Evolutionary conservation across 1,140 invertebrate species (phyloP), one percentile per base, ranked within the genome.

Genomic region (Mya arenaria): DNA sequence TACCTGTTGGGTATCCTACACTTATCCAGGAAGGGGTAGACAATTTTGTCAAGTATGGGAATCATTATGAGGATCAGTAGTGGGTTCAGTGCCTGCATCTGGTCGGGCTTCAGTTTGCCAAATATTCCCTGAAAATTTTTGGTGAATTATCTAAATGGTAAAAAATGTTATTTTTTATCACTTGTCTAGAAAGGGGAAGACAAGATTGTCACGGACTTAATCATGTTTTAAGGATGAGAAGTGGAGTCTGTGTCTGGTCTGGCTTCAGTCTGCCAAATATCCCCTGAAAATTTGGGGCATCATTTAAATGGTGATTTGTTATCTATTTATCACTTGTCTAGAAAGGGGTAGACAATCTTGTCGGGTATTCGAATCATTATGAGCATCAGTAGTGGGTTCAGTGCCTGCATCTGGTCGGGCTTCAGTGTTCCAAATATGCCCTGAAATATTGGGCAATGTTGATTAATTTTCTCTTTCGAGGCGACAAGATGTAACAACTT

Each of bases 281-380:
- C n/a, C n/a, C n/a, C n/a, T n/a, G n/a, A n/a, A n/a, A n/a, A 48
- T n/a, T n/a, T n/a, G n/a, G n/a, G n/a, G n/a, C n/a, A n/a, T n/a
- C n/a, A n/a, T n/a, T n/a, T n/a, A n/a, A n/a, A n/a, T n/a, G n/a
- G n/a, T n/a, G n/a, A 90, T 90, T 88, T 91, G 71, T 88, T 90
- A 4, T 96, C 93, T 13, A 94, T 81, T 52, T 88, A 90, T 68
- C 93, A 92, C 82, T 93, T 93, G 37, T 87, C 90, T 17, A 94
- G 83, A 8, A 92, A 82, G n/a, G 94, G 94, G 91, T 97, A 97
- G n/a, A 97, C 83, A 1, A 93, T 36, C 48, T 91, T 95, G 86
- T 98, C 96, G 89, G 98, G 98, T 0, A 99, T 62, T 0, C 98
- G 97, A 86, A 99, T 98, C 52, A 98, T 95, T 0, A 95, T 89